phyloP scores from a whole-genome alignment of 1,140 invertebrate species.

The Drosophila gunungcola region DNA sequence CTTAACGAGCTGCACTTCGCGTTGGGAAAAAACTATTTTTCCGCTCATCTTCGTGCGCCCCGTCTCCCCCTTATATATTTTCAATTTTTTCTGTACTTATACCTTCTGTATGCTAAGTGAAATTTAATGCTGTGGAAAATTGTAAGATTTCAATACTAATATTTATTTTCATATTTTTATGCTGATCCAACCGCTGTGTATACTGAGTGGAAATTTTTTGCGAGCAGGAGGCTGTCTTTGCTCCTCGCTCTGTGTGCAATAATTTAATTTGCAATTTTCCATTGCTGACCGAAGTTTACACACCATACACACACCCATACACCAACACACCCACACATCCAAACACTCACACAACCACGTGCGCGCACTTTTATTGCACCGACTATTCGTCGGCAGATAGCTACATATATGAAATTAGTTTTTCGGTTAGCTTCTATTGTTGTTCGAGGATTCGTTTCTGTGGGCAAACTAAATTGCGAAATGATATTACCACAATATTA shows the following conservation, averaged over 20 bases:
- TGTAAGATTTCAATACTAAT: conserved; percentile 66
- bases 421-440: conserved; percentile 45
- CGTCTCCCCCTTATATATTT: background rate
- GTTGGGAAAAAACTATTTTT: conserved; percentile 36
- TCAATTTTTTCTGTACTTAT: conserved; percentile 5
- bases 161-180: conserved; percentile 66
- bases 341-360: conserved; percentile 1
- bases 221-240: background rate
- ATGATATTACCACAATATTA: conserved; percentile 74
- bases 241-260: conserved; percentile 33
- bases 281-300: conserved; percentile 42
- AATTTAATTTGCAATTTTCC: conserved; percentile 65
- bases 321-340: conserved; percentile 1
- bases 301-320: conserved; percentile 14
- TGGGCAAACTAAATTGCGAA: conserved; percentile 65
- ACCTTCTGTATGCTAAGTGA: conserved; percentile 65
- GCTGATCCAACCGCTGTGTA: conserved; percentile 5
- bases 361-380: conserved; percentile 18
- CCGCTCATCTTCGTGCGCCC: conserved; percentile 5
- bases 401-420: conserved; percentile 52
- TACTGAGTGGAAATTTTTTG: background rate
- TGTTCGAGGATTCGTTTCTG: conserved; percentile 23
- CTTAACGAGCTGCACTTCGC: conserved; percentile 58
- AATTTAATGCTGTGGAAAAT: conserved; percentile 76
- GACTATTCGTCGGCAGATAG: background rate